Conservation (phyloP, 2,113 vertebrate species). For the Thryonomys swinderianus region DNA sequence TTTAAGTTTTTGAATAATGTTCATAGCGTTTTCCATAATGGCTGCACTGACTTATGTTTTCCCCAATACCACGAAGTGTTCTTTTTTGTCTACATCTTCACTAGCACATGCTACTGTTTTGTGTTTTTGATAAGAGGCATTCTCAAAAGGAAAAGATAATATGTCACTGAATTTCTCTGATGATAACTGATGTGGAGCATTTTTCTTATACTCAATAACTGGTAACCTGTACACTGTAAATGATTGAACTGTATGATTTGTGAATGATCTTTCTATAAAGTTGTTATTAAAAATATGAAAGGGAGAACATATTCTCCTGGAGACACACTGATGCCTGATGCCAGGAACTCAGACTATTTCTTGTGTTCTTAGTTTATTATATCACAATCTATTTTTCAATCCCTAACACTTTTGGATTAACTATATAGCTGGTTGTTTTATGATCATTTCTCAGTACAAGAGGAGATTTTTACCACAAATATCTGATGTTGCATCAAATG, state of each 20-base stretch:
- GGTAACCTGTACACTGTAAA: neutral
- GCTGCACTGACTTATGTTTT: neutral
- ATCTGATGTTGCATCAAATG: neutral
- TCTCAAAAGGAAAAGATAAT: neutral
- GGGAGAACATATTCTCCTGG: neutral
- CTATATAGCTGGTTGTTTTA: neutral
- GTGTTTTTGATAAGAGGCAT: neutral
- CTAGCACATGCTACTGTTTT: neutral
- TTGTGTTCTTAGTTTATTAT: neutral
- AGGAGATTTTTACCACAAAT: neutral
- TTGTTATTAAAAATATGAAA: neutral
- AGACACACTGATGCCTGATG: neutral
- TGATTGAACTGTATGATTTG: neutral
- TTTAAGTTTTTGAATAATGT: neutral
- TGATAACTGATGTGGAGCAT: neutral
- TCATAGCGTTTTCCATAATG: neutral
- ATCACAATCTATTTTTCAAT: neutral
- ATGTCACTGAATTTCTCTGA: neutral
- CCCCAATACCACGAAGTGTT: neutral
- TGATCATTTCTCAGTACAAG: neutral
- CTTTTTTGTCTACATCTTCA: neutral
- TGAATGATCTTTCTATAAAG: neutral
- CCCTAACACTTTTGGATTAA: neutral
- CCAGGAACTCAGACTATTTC: neutral
- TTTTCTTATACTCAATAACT: neutral